phyloP scores from a whole-genome alignment of 92 coral and sea anemone species.

The Epizoanthus ramosus region DNA sequence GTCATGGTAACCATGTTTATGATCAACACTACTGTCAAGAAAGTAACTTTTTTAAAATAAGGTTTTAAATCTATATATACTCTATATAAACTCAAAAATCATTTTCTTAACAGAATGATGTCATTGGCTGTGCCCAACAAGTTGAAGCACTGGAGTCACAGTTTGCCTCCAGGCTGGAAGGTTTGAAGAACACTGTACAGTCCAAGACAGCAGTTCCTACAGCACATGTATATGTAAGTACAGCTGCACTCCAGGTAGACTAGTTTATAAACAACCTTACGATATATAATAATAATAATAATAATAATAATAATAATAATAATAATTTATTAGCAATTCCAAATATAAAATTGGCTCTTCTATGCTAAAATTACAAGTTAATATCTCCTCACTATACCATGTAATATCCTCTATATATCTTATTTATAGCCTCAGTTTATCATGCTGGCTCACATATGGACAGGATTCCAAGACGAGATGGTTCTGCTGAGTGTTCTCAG shows the following conservation, averaged over 20 bases:
- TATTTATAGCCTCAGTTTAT: constrained; percentile 90
- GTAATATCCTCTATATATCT: not conserved
- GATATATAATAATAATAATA: no score
- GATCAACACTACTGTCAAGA: no score
- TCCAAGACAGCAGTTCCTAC: constrained; percentile 99
- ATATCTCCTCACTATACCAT: not conserved
- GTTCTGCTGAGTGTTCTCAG: constrained; percentile 97
- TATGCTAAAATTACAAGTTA: no score
- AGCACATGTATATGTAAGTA: constrained; percentile 95
- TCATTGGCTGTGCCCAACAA: constrained; percentile 95
- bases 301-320: no score
- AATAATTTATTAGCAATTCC: no score
- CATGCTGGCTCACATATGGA: constrained; percentile 94
- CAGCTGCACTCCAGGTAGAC: not conserved
- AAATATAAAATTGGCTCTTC: no score
- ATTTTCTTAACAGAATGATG: constrained; percentile 80
- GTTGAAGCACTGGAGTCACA: constrained; percentile 90
- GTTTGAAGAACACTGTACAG: constrained; percentile 89
- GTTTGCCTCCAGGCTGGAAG: constrained; percentile 91
- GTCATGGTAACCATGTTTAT: no score
- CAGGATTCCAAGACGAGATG: constrained; percentile 99
- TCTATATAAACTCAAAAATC: no score
- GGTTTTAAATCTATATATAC: no score
- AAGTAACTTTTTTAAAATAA: no score
- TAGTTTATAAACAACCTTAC: not conserved